Percentiles rank a stretch among this genome's conserved stretches.
These are phyloP conservation scores for Saturnia japonica DNA, from an alignment of 2,888 invertebrate genomes.

Conservation along the genomic window DNA sequence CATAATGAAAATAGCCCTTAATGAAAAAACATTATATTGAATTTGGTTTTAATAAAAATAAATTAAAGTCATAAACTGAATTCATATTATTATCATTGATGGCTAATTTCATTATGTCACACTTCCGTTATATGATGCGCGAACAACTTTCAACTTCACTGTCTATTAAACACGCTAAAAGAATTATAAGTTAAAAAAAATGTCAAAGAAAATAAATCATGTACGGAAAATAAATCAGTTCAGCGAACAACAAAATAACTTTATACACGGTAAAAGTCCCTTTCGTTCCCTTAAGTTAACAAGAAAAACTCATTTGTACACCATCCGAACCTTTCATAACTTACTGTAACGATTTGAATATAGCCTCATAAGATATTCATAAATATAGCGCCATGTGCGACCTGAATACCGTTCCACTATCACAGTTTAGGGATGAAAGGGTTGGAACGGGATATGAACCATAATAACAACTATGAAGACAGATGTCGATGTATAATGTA, in stretches of 20 bases:
- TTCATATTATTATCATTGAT: too few relatives aligned
- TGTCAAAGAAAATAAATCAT: neutral
- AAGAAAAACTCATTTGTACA: neutral
- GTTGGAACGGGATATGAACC: neutral
- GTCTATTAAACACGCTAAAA: too few relatives aligned
- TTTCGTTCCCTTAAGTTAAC: neutral
- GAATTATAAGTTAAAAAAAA: neutral
- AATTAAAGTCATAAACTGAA: too few relatives aligned
- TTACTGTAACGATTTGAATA: conserved; percentile 14
- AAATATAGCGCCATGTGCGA: conserved; percentile 20
- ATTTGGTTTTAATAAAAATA: too few relatives aligned
- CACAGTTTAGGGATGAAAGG: neutral
- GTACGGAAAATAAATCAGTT: neutral
- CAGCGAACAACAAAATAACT: neutral
- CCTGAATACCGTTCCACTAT: conserved; percentile 16
- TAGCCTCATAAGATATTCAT: conserved; percentile 19
- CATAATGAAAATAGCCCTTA: too few relatives aligned
- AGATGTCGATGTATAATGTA: neutral
- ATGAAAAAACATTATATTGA: too few relatives aligned
- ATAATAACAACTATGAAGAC: neutral
- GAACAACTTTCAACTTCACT: too few relatives aligned
- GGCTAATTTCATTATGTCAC: too few relatives aligned
- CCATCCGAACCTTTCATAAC: conserved; percentile 14
- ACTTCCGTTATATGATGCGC: too few relatives aligned
- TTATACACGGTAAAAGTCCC: neutral